Evolutionary conservation across 1,140 invertebrate genomes (phyloP).

Genomic region (Camponotus pennsylvanicus): DNA sequence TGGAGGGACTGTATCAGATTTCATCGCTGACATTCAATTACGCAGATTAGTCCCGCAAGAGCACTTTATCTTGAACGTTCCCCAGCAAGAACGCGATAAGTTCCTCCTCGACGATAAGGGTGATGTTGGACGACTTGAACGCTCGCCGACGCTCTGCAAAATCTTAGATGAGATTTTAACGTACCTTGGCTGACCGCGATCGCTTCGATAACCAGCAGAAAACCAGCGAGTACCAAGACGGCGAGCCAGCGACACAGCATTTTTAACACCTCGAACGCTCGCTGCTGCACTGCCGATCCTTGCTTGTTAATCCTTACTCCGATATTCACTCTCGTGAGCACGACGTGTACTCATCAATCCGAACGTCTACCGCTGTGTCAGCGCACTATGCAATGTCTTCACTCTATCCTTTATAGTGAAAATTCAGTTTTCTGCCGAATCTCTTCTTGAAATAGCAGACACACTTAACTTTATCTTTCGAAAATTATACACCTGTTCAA

Average conservation of each 20-base stretch:
- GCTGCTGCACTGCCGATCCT: constrained; percentile 63
- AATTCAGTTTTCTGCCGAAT: not conserved
- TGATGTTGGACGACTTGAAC: not conserved
- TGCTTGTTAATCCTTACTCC: constrained; percentile 31
- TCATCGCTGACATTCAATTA: constrained; percentile 41
- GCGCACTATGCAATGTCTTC: not conserved
- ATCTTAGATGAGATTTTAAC: constrained; percentile 32
- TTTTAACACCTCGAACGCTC: constrained; percentile 70
- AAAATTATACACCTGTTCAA: constrained; percentile 19
- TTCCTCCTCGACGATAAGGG: not conserved
- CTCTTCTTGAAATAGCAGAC: not conserved
- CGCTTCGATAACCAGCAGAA: constrained; percentile 71
- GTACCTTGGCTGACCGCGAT: constrained; percentile 73
- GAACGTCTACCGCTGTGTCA: not conserved
- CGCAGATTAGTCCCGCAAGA: constrained; percentile 4
- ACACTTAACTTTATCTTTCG: not conserved
- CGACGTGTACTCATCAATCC: constrained; percentile 8
- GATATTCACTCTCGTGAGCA: constrained; percentile 23
- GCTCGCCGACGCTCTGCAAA: constrained; percentile 3
- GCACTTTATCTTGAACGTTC: not conserved
- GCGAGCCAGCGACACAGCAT: constrained; percentile 73
- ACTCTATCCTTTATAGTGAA: not conserved
- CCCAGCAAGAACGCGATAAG: constrained; percentile 42
- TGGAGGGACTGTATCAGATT: constrained; percentile 19
- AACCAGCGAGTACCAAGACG: constrained; percentile 71